Evolutionary conservation across 2,797 vertebrate species (phyloP).

Genomic region (Falco cherrug): DNA sequence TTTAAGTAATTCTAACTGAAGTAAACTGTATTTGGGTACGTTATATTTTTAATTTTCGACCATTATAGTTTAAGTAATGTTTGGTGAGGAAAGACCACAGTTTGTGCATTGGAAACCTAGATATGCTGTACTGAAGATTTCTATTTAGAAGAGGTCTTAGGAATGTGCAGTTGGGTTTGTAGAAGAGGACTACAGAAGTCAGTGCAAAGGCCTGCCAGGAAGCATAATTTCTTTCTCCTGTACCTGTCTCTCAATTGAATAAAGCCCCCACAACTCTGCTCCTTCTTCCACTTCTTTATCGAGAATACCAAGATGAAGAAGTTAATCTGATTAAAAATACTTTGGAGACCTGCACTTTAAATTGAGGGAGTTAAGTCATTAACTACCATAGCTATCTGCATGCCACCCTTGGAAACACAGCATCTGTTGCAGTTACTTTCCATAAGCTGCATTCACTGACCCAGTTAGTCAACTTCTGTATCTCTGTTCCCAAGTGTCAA

Average conservation of each 20-base stretch:
- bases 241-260: neutral
- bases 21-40: neutral
- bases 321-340: neutral
- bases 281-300: neutral
- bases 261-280: neutral
- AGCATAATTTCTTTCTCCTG: neutral
- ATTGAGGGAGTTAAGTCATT: neutral
- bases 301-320: neutral
- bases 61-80: neutral
- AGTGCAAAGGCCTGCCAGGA: neutral
- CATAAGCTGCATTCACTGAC: neutral
- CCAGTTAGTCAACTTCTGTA: neutral
- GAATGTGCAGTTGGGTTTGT: neutral
- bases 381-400: neutral
- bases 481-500: neutral
- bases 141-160: neutral
- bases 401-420: neutral
- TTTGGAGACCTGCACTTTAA: neutral
- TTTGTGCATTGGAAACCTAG: neutral
- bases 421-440: slow-evolving; percentile 42
- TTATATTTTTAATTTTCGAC: neutral
- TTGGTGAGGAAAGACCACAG: neutral
- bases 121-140: neutral
- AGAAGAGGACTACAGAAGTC: neutral
- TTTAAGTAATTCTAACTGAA: neutral